These are phyloP conservation scores for Coreoperca whiteheadi DNA, from an alignment of 2,113 vertebrate species.

Conservation along the genomic window DNA sequence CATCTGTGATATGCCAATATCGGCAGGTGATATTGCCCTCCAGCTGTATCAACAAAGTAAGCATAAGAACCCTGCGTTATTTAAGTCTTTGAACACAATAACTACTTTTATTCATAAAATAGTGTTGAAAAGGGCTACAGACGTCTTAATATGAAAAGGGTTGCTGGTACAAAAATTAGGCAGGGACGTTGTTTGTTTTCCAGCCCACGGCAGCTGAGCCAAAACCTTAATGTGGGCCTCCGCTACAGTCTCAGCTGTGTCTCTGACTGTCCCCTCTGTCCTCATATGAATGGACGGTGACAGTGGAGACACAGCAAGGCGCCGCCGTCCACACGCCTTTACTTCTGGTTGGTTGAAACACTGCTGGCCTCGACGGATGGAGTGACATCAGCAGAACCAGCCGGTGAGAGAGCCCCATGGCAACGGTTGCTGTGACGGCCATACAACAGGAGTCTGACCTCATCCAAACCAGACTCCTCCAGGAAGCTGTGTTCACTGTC, in stretches of 20 bases:
- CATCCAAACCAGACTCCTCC: conserved; percentile 30
- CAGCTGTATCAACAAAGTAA: neutral
- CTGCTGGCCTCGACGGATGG: conserved; percentile 39
- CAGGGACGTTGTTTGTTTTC: conserved; percentile 15
- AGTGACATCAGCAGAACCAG: conserved; percentile 59
- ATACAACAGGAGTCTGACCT: conserved; percentile 53
- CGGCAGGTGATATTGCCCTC: neutral
- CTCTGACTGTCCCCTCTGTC: conserved; percentile 51
- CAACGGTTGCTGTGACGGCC: conserved; percentile 56
- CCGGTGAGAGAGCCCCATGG: conserved; percentile 51
- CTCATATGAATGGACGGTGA: conserved; percentile 57
- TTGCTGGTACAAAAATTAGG: conserved; percentile 5
- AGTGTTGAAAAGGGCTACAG: neutral
- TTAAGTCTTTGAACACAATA: neutral
- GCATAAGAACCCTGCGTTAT: neutral
- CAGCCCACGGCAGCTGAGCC: conserved; percentile 17
- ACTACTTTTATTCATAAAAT: neutral
- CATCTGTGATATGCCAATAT: neutral
- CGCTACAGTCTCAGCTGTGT: conserved; percentile 36
- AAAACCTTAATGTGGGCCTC: conserved; percentile 35
- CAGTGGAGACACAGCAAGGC: conserved; percentile 41
- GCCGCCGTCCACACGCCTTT: conserved; percentile 25
- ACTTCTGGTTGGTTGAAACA: conserved; percentile 35
- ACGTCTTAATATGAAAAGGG: conserved; percentile 7
- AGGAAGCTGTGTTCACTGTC: conserved; percentile 28